Evolutionary conservation across 2,113 vertebrate genomes (phyloP), one percentile per base, ranked within the genome.

Genomic region (Natator depressus): DNA sequence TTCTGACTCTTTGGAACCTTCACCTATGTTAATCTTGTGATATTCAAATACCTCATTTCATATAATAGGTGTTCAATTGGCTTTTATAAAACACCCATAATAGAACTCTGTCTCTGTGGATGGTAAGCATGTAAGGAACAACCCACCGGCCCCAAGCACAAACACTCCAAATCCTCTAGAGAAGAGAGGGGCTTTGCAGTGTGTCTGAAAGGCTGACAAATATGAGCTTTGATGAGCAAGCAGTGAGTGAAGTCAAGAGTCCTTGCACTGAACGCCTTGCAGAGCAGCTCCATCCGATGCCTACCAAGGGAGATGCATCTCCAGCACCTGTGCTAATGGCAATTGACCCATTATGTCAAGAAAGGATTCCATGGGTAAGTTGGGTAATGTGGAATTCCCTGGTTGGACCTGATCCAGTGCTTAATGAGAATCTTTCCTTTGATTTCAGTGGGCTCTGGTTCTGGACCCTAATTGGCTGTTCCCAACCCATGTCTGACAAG

Each of bases 151-250:
- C 62, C 65, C 65, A 69, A 10, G 5, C 5, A 69, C 17, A 10
- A 9, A 16, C 35, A 5, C 17, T 38, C 19, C n/a, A 54, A 5
- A 20, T 1, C 35, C 22, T 76, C 59, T 14, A 35, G 49, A 25
- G 51, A 35, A 12, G 29, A 2, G 10, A 1, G 14, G 6, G 42
- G 1, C 17, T 38, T n/a, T 27, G 49, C 20, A 4, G n/a, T 20
- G 0, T 31, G 10, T 11, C 29, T 4, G 6, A 75, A 59, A 46
- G 27, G 49, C 3, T 25, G 55, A 3, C 42, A 27, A 46, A 76
- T 11, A 5, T 10, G 72, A 75, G 20, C 9, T 42, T 10, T 76
- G 72, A 42, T 76, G 20, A n/a, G 31, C 65, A 69, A 69, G 65
- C 16, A 69, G n/a, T 35, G 62, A 65, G 65, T 17, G 65, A 42